Evolutionary conservation across 2,888 invertebrate genomes (phyloP), one percentile per base, ranked within the genome.

Genomic region (Synergus itoensis): DNA sequence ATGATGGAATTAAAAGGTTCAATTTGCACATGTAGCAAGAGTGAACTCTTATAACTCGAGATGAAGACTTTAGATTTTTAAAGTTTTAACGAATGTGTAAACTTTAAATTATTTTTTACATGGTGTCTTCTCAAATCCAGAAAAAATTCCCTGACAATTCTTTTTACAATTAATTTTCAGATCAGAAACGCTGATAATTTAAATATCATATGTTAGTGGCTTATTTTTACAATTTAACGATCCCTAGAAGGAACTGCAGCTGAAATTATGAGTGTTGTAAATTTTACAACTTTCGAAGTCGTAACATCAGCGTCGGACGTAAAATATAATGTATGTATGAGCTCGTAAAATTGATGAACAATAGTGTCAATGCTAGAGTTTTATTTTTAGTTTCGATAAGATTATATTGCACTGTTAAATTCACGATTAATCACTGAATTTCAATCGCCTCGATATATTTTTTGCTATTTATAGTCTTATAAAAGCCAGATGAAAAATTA

Each of bases 291-390:
- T 53, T 53, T 53, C 9, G n/a, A n/a, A 53, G 53, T 53, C 53
- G 53, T 53, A 53, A 53, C n/a, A 18, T 53, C n/a, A 9, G 53
- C n/a, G n/a, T n/a, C n/a, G n/a, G 9, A 53, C 9, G 9, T 53
- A n/a, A 53, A 53, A 18, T 53, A n/a, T 53, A 53, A n/a, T 53
- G 53, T 53, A n/a, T 53, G 53, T n/a, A n/a, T 2, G n/a, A 53
- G 53, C 53, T 53, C 53, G n/a, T 53, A 2, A 53, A 53, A 53
- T 53, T n/a, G n/a, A 53, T 0, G 53, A 18, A 53, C 53, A 53
- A 53, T 53, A 53, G 53, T 53, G 53, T 53, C 53, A 53, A 53
- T n/a, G 53, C 53, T 53, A 53, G n/a, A n/a, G 53, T n/a, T 53
- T 18, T 53, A 53, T 53, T 53, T 53, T 53, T 53, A 53, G n/a